A percentile compares a stretch with the other conserved stretches of the same genome.
Evolutionary conservation across 1,140 invertebrate species (phyloP).

Genomic region (Adoxophyes honmai): DNA sequence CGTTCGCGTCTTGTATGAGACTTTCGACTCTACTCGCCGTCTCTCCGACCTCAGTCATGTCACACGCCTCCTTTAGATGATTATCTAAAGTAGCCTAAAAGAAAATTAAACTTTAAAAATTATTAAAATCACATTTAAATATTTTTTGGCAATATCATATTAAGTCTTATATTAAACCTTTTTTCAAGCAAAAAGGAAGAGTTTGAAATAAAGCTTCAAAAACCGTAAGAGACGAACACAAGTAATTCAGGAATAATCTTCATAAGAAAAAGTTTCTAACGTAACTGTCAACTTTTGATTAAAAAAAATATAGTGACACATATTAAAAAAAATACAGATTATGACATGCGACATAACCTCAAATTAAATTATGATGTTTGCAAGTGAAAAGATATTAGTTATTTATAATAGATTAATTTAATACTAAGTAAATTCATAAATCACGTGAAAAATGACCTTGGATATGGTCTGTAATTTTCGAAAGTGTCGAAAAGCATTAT

Average conservation of each 20-base stretch:
- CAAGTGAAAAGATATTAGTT: not conserved
- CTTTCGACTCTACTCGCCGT: conserved; percentile 87
- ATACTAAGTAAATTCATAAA: not conserved
- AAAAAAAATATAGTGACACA: not conserved
- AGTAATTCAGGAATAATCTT: no score
- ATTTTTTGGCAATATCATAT: not conserved
- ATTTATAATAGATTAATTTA: not conserved
- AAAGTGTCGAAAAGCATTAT: conserved; percentile 71
- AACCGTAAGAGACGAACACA: no score
- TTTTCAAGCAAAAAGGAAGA: conserved; percentile 4
- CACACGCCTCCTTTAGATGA: conserved; percentile 85
- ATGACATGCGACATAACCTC: conserved; percentile 19
- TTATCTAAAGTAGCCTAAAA: conserved; percentile 81
- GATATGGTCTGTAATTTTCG: conserved; percentile 76
- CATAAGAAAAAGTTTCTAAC: not conserved
- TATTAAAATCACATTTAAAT: not conserved
- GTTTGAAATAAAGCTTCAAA: not conserved
- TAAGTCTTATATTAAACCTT: not conserved
- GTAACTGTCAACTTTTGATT: not conserved
- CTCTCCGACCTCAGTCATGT: conserved; percentile 93
- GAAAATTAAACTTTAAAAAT: conserved; percentile 16
- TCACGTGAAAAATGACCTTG: conserved; percentile 42
- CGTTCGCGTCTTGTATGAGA: conserved; percentile 85
- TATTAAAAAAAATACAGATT: not conserved
- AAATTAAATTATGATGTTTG: conserved; percentile 2